These are phyloP conservation scores for Coregonus sp. DNA, from an alignment of 2,797 vertebrate species.

Conservation along the genomic window DNA sequence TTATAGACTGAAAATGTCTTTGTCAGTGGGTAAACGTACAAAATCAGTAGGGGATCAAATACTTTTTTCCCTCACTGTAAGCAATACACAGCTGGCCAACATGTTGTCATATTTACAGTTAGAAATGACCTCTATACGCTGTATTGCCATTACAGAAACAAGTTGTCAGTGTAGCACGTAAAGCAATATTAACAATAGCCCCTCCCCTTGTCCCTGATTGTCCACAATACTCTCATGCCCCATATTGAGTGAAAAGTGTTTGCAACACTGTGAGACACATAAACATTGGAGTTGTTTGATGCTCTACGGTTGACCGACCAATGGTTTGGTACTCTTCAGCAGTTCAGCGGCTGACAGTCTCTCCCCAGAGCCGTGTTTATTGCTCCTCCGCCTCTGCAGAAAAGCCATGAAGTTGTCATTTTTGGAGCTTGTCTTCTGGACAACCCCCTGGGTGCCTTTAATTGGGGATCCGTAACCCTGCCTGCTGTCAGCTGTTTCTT, in stretches of 20 bases:
- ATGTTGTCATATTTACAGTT: neutral
- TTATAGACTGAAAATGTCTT: too few relatives aligned
- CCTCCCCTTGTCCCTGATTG: neutral
- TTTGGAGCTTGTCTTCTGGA: conserved; percentile 36
- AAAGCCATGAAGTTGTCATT: conserved; percentile 62
- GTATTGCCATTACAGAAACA: neutral
- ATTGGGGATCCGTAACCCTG: conserved; percentile 66
- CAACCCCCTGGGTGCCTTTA: conserved; percentile 17
- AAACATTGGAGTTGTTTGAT: neutral
- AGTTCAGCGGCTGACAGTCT: conserved; percentile 57
- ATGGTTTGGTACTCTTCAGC: conserved; percentile 40
- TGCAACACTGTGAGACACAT: neutral
- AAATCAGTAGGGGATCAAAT: too few relatives aligned
- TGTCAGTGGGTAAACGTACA: too few relatives aligned
- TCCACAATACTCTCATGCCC: neutral
- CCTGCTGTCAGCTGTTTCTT: conserved; percentile 76
- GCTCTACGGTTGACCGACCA: conserved; percentile 4
- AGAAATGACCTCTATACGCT: neutral
- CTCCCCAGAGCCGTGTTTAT: conserved; percentile 39
- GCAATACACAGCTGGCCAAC: neutral
- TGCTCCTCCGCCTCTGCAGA: conserved; percentile 52
- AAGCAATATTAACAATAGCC: neutral
- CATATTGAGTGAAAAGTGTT: too few relatives aligned
- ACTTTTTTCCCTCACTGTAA: neutral
- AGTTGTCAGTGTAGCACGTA: neutral